phyloP scores from a whole-genome alignment of 2,888 invertebrate species.

The Hypercompe scribonia region DNA sequence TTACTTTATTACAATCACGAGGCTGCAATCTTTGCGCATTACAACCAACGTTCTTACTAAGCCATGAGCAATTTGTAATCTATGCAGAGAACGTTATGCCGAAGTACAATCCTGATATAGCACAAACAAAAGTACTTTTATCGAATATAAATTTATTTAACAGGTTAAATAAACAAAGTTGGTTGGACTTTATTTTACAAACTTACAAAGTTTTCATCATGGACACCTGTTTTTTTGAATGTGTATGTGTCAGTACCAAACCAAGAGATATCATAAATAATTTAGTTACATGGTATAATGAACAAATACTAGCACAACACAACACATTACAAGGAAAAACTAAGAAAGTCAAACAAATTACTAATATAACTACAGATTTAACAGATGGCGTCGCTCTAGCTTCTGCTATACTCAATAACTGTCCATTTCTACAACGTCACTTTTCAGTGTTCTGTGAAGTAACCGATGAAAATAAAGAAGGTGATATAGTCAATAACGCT shows the following conservation, averaged over 20 bases:
- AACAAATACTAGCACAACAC: conserved; percentile 67
- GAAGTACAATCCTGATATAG: conserved; percentile 71
- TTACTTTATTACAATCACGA: conserved; percentile 69
- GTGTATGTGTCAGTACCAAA: conserved; percentile 70
- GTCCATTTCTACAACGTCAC: conserved; percentile 84
- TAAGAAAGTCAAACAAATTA: conserved; percentile 63
- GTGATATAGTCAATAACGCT: conserved; percentile 85
- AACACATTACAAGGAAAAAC: conserved; percentile 57
- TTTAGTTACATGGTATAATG: conserved; percentile 74
- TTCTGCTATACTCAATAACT: conserved; percentile 84
- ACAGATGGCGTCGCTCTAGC: conserved; percentile 86
- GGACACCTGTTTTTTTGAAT: conserved; percentile 81
- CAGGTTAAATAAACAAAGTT: conserved; percentile 81
- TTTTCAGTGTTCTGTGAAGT: conserved; percentile 80
- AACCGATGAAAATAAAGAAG: conserved; percentile 69
- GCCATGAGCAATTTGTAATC: conserved; percentile 74
- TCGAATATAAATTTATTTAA: conserved; percentile 64
- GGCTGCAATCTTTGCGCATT: conserved; percentile 72
- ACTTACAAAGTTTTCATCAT: conserved; percentile 87
- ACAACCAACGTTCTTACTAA: conserved; percentile 74
- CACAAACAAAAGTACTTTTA: conserved; percentile 64
- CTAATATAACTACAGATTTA: conserved; percentile 83
- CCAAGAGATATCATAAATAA: conserved; percentile 71
- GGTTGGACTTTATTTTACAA: conserved; percentile 88
- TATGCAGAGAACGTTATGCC: conserved; percentile 68